phyloP scores from a whole-genome alignment of 2,113 vertebrate species.

The Aphyosemion australe region DNA sequence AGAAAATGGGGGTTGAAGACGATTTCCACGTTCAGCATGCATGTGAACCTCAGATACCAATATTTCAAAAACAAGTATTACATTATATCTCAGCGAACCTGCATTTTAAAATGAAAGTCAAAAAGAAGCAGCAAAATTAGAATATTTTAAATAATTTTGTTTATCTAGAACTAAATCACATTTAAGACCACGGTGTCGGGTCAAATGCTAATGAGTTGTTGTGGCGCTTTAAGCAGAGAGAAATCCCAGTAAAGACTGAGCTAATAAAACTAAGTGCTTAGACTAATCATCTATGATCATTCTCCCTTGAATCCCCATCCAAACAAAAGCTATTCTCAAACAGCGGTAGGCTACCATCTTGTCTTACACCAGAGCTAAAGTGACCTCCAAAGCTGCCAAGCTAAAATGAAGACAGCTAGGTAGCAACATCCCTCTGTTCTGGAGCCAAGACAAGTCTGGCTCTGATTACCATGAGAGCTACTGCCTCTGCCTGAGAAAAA shows the following conservation, averaged over 20 bases:
- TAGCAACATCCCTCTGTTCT: conserved; percentile 41
- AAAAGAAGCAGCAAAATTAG: too few species aligned
- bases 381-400: conserved; percentile 86
- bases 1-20: too few species aligned
- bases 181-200: not conserved
- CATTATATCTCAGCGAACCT: too few species aligned
- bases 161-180: not conserved
- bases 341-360: conserved; percentile 3
- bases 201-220: not conserved
- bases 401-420: conserved; percentile 80
- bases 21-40: too few species aligned
- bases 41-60: too few species aligned
- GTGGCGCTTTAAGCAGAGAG: not conserved
- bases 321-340: conserved; percentile 37
- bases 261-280: conserved; percentile 14
- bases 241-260: conserved; percentile 13
- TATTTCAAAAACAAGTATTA: too few species aligned
- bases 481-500: conserved; percentile 87
- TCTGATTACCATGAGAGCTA: conserved; percentile 92
- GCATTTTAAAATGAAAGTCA: too few species aligned
- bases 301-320: conserved; percentile 3
- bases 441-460: conserved; percentile 85
- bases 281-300: conserved; percentile 13
- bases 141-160: not conserved
- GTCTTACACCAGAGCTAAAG: conserved; percentile 67